Base-by-base conservation (phyloP, 2,888 invertebrate genomes). In the Mythimna lalbum region DNA sequence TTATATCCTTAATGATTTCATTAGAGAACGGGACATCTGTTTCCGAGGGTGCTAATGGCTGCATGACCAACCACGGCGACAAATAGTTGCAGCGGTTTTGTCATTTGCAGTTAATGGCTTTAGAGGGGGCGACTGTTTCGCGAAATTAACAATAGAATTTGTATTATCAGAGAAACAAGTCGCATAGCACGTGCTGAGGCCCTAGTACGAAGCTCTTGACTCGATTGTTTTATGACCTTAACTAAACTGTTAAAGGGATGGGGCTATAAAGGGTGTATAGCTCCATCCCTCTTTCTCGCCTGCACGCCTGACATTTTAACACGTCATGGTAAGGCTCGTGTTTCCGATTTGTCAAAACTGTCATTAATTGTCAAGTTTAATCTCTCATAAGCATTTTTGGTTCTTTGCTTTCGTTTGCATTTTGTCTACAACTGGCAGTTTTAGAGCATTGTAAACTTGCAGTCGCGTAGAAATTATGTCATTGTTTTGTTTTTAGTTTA, bases 11-110 rank as follows among this genome's bases (percentile, higher is more conserved):
- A 78, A 73, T 27, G 52, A 33, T 78, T 71, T 71, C 23, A 78
- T 78, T 73, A 71, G 36, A 6, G n/a, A 27, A 17, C 49, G 14
- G 19, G 31, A 64, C 83, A 82, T 78, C 73, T 84, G 80, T 69
- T 70, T 12, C 21, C 7, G 56, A 53, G 66, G 67, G 65, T 59
- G 63, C 50, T 49, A 57, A 67, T 67, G 69, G 80, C 36, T 56
- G 53, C 61, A 56, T 23, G 36, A 55, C 57, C 23, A 68, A 52
- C 64, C 63, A 75, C 66, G 66, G 60, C 62, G 74, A 76, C 70
- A 62, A 76, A 70, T 77, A 64, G 55, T 65, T 69, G 27, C 57
- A 69, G 61, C 63, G n/a, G 60, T 61, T 67, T 56, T 52, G 33
- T n/a, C 27, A 70, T 71, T 71, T 73, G 79, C 67, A 63, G 59